Conservation (phyloP, 1,140 invertebrate genomes). For the Trachymyrmex septentrionalis region DNA sequence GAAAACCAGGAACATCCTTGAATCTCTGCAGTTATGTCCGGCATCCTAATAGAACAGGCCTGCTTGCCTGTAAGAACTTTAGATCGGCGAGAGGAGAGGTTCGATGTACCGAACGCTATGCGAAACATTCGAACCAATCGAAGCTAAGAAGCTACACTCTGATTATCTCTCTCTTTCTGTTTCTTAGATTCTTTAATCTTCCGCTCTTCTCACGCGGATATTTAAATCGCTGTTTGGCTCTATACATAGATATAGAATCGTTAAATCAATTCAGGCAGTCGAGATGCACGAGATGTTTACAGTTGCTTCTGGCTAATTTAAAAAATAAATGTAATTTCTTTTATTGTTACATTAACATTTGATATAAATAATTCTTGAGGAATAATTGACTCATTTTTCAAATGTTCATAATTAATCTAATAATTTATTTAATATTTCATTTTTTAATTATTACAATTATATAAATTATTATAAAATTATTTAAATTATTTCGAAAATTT, state of each 20-base stretch:
- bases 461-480: not conserved
- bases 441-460: not conserved
- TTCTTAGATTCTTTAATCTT: conserved; percentile 64
- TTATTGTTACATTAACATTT: not conserved
- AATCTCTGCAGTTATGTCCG: conserved; percentile 63
- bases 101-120: conserved; percentile 70
- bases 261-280: conserved; percentile 1
- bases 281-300: not conserved
- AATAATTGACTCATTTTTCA: not conserved
- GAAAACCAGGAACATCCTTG: conserved; percentile 36
- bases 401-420: not conserved
- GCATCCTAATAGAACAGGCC: conserved; percentile 72
- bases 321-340: not conserved
- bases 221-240: conserved; percentile 52
- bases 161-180: conserved; percentile 31
- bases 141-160: conserved; percentile 35
- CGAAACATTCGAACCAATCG: conserved; percentile 66
- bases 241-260: not conserved
- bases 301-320: not conserved
- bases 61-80: conserved; percentile 53
- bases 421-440: not conserved
- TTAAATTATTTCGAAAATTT: not conserved
- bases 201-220: conserved; percentile 15
- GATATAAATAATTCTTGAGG: not conserved
- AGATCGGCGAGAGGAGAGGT: conserved; percentile 55